Evolutionary conservation across 1,140 invertebrate genomes (phyloP), one percentile per base, ranked within the genome.

Genomic region (Tribolium madens): DNA sequence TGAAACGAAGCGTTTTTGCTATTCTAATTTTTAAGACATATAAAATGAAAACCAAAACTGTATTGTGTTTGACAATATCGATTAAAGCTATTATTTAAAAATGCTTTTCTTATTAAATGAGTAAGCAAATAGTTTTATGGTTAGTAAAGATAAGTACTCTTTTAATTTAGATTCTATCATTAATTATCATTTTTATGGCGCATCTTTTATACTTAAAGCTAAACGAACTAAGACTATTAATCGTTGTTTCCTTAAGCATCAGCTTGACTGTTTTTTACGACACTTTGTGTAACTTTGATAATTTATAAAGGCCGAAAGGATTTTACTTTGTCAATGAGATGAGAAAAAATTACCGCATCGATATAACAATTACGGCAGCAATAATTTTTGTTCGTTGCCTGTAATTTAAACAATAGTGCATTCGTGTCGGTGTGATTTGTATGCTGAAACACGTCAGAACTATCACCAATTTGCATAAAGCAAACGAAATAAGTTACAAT

Each of bases 331-430:
- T 42, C 33, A 13, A n/a, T 12, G n/a, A 26, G 21, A 6, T 57
- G 14, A 57, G 9, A n/a, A 31, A 64, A 31, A 50, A 13, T 50
- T 71, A 12, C 17, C 46, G 3, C 4, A 18, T 47, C 42, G 13
- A 50, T 18, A 47, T 47, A 47, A 71, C 9, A 42, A 36, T 21
- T 5, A 42, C 68, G 17, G 10, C 17, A 6, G 42, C 36, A 71
- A 71, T 71, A 71, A 71, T 71, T 71, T 71, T 71, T 71, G 68
- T 71, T 71, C 68, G 68, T 36, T 47, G 36, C 6, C 46, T 71
- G 68, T 71, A 50, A 71, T 71, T 71, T 47, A 71, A 71, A 71
- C 68, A 71, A 71, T 71, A 17, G 47, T n/a, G 7, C n/a, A 13
- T 47, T 47, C 68, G 68, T 31, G 15, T 21, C 15, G 15, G 13